phyloP scores from a whole-genome alignment of 1,140 invertebrate species.

The Leptinotarsa defecta region DNA sequence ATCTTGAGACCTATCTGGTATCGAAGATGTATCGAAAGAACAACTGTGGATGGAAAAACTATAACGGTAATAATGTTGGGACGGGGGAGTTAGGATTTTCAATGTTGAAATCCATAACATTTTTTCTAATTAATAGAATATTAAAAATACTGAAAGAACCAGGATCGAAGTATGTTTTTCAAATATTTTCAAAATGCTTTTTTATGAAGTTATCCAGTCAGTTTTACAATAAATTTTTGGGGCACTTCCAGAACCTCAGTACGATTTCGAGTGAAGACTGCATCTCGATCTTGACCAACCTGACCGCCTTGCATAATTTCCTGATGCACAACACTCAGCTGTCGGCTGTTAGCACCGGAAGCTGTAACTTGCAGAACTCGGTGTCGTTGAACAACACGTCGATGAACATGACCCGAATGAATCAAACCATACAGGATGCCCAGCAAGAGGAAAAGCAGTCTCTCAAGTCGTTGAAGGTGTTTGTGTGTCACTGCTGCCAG shows the following conservation, averaged over 20 bases:
- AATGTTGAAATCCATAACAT: no score
- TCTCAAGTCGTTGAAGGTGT: slow-evolving; percentile 74
- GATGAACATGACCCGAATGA: slow-evolving; percentile 37
- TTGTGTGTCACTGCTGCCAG: slow-evolving; percentile 83
- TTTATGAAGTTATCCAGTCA: no score
- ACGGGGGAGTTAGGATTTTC: no score
- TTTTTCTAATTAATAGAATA: no score
- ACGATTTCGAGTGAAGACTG: slow-evolving; percentile 64
- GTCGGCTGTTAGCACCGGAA: slow-evolving; percentile 28
- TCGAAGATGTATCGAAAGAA: slow-evolving; percentile 70
- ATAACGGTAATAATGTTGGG: slow-evolving; percentile 58
- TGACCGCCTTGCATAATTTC: slow-evolving; percentile 67
- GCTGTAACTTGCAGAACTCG: slow-evolving; percentile 4
- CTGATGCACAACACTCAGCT: slow-evolving; percentile 67
- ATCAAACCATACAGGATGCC: slow-evolving; percentile 50
- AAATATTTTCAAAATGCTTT: no score
- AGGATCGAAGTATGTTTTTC: no score
- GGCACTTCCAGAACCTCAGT: slow-evolving; percentile 51
- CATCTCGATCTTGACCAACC: slow-evolving; percentile 63
- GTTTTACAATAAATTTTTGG: no score
- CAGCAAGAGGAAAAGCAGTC: slow-evolving; percentile 70
- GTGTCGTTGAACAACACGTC: slow-evolving; percentile 30
- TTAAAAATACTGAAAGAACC: no score
- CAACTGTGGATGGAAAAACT: slow-evolving; percentile 62
- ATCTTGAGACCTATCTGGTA: slow-evolving; percentile 85